Conservation (phyloP, 2,888 invertebrate genomes). For the Plagiodera versicolora region DNA sequence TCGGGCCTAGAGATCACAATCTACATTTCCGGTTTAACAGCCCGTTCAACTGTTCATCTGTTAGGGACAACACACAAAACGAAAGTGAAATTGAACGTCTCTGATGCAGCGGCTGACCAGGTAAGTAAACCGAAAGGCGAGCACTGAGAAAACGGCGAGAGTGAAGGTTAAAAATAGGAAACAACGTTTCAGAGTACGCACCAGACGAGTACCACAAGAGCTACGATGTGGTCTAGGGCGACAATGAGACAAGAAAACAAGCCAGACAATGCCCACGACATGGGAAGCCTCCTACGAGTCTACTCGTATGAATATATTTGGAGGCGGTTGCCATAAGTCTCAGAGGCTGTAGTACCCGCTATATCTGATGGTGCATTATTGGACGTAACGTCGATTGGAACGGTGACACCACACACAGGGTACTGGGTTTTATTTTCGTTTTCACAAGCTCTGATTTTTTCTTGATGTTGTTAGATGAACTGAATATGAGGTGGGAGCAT, state of each 20-base stretch:
- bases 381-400: slow-evolving; percentile 33
- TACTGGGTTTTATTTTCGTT: not conserved
- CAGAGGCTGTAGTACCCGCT: slow-evolving; percentile 32
- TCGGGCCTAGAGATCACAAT: too few species aligned
- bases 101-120: too few species aligned
- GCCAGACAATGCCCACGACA: slow-evolving; percentile 43
- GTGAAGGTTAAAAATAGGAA: slow-evolving; percentile 36
- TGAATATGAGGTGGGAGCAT: too few species aligned
- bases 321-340: slow-evolving; percentile 50
- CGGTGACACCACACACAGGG: slow-evolving; percentile 33
- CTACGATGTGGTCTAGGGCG: slow-evolving; percentile 41
- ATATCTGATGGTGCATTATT: slow-evolving; percentile 36
- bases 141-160: slow-evolving; percentile 20
- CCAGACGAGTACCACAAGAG: slow-evolving; percentile 35
- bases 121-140: not conserved
- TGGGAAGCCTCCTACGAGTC: slow-evolving; percentile 42
- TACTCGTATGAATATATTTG: slow-evolving; percentile 53
- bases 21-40: too few species aligned
- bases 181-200: slow-evolving; percentile 27
- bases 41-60: too few species aligned
- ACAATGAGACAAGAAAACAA: slow-evolving; percentile 43
- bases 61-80: too few species aligned
- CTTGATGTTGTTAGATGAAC: too few species aligned
- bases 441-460: too few species aligned
- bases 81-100: slow-evolving; percentile 13